Evolutionary conservation across 2,888 invertebrate genomes (phyloP).

Genomic region (Nowickia ferox): DNA sequence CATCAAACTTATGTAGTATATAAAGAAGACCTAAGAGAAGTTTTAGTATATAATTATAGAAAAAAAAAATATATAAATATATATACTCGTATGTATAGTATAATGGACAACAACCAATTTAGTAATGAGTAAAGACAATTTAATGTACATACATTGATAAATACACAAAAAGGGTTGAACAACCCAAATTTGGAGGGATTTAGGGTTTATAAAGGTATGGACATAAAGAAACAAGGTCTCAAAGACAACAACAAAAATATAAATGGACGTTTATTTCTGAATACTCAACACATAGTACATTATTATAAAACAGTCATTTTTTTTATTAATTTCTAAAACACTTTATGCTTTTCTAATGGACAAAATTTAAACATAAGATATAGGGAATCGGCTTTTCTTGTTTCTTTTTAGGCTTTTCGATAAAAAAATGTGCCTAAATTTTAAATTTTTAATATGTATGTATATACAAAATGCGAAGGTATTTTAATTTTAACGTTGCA

Average conservation of each 20-base stretch:
- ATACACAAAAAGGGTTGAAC: slow-evolving; percentile 6
- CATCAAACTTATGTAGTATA: slow-evolving; percentile 51
- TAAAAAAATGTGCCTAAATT: slow-evolving; percentile 43
- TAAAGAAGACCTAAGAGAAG: slow-evolving; percentile 35
- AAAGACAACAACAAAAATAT: slow-evolving; percentile 66
- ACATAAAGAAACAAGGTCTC: slow-evolving; percentile 48
- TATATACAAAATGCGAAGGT: slow-evolving; percentile 43
- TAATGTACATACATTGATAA: slow-evolving; percentile 2
- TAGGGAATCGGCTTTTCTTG: neutral
- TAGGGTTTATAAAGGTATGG: slow-evolving; percentile 16
- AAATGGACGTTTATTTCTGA: slow-evolving; percentile 69
- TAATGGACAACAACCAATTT: slow-evolving; percentile 61
- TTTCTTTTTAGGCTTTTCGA: neutral
- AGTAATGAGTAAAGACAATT: slow-evolving; percentile 41
- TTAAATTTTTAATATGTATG: slow-evolving; percentile 3
- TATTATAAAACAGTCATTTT: slow-evolving; percentile 29
- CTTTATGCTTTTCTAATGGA: slow-evolving; percentile 27
- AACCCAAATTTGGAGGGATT: slow-evolving; percentile 46
- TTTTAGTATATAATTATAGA: slow-evolving; percentile 16
- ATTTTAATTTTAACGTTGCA: neutral
- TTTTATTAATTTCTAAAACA: slow-evolving; percentile 7
- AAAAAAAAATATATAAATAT: neutral
- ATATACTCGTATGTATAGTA: neutral
- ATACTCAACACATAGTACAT: slow-evolving; percentile 49
- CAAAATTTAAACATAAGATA: slow-evolving; percentile 33